These are phyloP conservation scores for Euwallacea similis DNA, from an alignment of 1,140 invertebrate genomes.

Conservation along the genomic window DNA sequence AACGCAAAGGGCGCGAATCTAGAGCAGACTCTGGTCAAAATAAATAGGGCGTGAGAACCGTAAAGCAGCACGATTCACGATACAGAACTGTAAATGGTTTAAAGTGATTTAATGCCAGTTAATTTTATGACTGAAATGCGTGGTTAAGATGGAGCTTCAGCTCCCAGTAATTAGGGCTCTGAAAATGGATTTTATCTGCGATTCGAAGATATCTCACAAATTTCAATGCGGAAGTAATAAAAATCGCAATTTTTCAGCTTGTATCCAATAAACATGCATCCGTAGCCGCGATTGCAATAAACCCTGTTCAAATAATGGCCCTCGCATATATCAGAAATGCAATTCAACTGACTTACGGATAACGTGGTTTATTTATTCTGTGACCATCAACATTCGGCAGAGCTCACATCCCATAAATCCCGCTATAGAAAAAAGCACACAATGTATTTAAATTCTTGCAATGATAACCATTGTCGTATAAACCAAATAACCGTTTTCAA, in stretches of 20 bases:
- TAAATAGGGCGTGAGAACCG: conserved; percentile 16
- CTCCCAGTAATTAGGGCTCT: neutral
- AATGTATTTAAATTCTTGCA: no score
- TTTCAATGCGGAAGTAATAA: neutral
- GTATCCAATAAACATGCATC: no score
- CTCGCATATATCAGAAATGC: conserved; percentile 2
- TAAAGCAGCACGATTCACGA: conserved; percentile 8
- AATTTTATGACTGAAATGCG: conserved; percentile 13
- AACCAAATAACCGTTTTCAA: no score
- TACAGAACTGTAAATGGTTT: conserved; percentile 8
- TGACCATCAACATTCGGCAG: neutral
- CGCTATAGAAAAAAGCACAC: neutral
- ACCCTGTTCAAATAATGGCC: neutral
- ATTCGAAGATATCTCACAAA: neutral
- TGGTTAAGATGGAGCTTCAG: neutral
- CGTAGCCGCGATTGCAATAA: neutral
- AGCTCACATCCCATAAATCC: neutral
- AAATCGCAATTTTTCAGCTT: no score
- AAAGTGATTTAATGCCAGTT: conserved; percentile 6
- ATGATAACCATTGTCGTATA: no score
- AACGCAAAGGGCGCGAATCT: neutral
- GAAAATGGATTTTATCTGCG: neutral
- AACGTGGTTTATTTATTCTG: neutral
- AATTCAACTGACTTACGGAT: conserved; percentile 2
- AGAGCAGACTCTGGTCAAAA: conserved; percentile 4